phyloP scores from a whole-genome alignment of 1,140 invertebrate species.

The Mycetomoellerius zeteki region DNA sequence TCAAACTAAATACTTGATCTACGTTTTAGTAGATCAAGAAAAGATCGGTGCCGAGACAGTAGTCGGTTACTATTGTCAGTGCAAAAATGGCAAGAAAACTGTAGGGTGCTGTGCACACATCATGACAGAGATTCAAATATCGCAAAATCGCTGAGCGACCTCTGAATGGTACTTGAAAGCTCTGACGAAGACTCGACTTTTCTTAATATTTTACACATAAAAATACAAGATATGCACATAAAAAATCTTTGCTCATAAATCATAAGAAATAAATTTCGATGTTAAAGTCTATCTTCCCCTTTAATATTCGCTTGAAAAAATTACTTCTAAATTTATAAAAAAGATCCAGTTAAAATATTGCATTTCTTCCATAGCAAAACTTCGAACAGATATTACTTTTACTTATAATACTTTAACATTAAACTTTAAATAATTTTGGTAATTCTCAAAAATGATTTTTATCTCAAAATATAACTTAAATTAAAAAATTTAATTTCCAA shows the following conservation, averaged over 20 bases:
- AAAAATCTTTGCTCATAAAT: not conserved
- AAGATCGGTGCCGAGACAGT: no score
- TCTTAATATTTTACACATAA: not conserved
- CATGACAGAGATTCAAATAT: no score
- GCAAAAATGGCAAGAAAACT: no score
- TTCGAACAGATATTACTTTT: not conserved
- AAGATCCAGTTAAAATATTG: not conserved
- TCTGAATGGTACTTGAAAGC: slow-evolving; percentile 11
- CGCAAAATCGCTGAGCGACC: no score
- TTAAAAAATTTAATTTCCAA: not conserved
- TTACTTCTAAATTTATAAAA: not conserved
- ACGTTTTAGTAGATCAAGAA: no score
- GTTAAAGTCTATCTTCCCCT: not conserved
- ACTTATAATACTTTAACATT: not conserved
- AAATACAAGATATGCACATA: not conserved
- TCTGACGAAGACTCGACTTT: not conserved
- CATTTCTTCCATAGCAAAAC: not conserved
- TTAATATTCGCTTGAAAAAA: not conserved
- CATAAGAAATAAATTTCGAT: not conserved
- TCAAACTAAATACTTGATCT: no score
- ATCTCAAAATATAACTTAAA: not conserved
- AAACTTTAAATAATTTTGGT: not conserved
- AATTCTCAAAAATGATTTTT: not conserved
- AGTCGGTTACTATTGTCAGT: no score
- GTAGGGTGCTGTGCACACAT: no score